Evolutionary conservation across 1,140 invertebrate species (phyloP).

Genomic region (Amphibalanus amphitrite): DNA sequence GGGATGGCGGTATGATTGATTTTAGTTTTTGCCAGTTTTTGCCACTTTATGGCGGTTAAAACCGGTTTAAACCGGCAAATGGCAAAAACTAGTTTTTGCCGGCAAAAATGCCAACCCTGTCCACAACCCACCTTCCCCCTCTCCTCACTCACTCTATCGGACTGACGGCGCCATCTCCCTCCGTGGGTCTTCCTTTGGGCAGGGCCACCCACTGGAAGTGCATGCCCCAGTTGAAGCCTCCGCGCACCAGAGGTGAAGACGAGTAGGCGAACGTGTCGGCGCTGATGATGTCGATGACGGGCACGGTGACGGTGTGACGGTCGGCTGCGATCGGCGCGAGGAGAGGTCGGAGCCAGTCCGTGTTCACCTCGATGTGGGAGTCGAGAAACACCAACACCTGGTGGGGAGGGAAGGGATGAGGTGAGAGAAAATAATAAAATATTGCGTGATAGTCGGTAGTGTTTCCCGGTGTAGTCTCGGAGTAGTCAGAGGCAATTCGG

Average conservation of each 20-base stretch:
- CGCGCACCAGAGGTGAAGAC: slow-evolving; percentile 53
- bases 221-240: slow-evolving; percentile 79
- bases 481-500: too few relatives aligned
- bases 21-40: too few relatives aligned
- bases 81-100: too few relatives aligned
- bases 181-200: neutral
- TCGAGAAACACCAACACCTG: slow-evolving; percentile 82
- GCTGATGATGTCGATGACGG: slow-evolving; percentile 95
- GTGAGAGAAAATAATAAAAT: too few relatives aligned
- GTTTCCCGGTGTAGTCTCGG: too few relatives aligned
- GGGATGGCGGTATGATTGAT: too few relatives aligned
- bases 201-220: slow-evolving; percentile 70
- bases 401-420: slow-evolving; percentile 52
- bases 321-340: slow-evolving; percentile 48
- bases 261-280: slow-evolving; percentile 86
- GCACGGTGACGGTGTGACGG: slow-evolving; percentile 50
- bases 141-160: neutral
- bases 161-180: neutral
- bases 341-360: slow-evolving; percentile 73
- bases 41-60: too few relatives aligned
- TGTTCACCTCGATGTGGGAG: slow-evolving; percentile 89
- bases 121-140: too few relatives aligned
- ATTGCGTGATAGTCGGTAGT: too few relatives aligned
- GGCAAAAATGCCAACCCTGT: too few relatives aligned
- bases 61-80: too few relatives aligned